Percentiles rank a stretch among this genome's conserved stretches.
phyloP scores from a whole-genome alignment of 2,888 invertebrate species.

The Melanargia galathea region DNA sequence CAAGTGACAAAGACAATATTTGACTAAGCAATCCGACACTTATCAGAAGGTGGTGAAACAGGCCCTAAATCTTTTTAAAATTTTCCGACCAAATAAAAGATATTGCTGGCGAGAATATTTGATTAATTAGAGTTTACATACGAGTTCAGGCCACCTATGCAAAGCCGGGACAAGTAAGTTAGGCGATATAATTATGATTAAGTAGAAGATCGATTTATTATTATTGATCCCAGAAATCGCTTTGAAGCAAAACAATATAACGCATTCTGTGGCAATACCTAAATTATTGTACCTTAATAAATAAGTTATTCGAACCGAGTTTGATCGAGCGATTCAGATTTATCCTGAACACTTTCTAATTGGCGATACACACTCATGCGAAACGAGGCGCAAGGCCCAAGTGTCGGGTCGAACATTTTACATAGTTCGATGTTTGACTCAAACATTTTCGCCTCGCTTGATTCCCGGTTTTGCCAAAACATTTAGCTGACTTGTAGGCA shows the following conservation, averaged over 20 bases:
- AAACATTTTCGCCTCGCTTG: neutral
- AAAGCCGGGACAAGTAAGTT: no score
- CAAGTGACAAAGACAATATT: no score
- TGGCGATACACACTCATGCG: slow-evolving; percentile 21
- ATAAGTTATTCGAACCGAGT: slow-evolving; percentile 20
- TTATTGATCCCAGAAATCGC: neutral
- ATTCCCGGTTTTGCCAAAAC: neutral
- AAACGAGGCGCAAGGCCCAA: slow-evolving; percentile 20
- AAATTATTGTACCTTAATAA: neutral
- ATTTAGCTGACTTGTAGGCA: no score
- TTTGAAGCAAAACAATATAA: neutral
- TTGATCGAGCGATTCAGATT: slow-evolving; percentile 25
- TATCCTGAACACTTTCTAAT: slow-evolving; percentile 37
- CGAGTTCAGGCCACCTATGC: no score
- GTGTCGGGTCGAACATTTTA: slow-evolving; percentile 5
- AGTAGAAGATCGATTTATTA: neutral
- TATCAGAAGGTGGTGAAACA: no score
- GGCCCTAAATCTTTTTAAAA: no score
- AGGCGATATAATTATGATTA: no score
- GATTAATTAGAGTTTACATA: no score
- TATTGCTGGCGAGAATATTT: no score
- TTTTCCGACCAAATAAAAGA: no score
- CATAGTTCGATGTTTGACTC: slow-evolving; percentile 10
- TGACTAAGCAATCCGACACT: no score
- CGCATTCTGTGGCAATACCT: no score